Evolutionary conservation across 2,888 invertebrate genomes (phyloP).

Genomic region (Helleia helle): DNA sequence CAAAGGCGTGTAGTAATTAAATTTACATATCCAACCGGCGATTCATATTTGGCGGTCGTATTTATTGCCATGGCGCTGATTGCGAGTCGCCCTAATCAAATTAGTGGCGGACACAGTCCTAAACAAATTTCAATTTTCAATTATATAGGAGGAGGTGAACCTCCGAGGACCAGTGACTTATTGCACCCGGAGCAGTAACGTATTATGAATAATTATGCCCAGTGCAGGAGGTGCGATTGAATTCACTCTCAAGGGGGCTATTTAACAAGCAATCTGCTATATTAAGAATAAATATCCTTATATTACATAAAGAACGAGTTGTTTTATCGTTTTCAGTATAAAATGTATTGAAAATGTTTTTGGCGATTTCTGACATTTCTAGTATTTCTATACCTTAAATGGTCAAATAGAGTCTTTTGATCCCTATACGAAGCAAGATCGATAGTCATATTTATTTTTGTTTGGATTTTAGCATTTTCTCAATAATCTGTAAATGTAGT

Average conservation of each 20-base stretch:
- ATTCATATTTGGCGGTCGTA: conserved; percentile 47
- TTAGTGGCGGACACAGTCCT: conserved; percentile 57
- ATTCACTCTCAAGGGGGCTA: conserved; percentile 38
- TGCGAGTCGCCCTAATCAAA: conserved; percentile 58
- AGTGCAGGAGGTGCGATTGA: conserved; percentile 43
- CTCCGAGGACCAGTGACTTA: conserved; percentile 59
- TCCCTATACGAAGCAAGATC: too few relatives aligned
- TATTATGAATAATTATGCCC: conserved; percentile 65
- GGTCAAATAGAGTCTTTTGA: too few relatives aligned
- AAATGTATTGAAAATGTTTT: too few relatives aligned
- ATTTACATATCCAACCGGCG: conserved; percentile 15
- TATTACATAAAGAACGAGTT: too few relatives aligned
- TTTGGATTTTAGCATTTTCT: too few relatives aligned
- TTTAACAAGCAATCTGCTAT: neutral
- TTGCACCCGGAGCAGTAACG: conserved; percentile 54
- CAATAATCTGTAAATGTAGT: too few relatives aligned
- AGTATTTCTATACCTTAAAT: too few relatives aligned
- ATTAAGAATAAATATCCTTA: too few relatives aligned
- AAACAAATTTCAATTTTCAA: conserved; percentile 73
- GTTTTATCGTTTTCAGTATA: too few relatives aligned
- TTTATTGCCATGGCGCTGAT: conserved; percentile 60
- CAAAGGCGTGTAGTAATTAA: conserved; percentile 1
- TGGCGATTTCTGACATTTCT: too few relatives aligned
- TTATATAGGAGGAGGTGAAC: conserved; percentile 54
- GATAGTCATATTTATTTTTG: too few relatives aligned